Base-by-base conservation (phyloP, 2,797 vertebrate species). In the Salarias fasciatus region DNA sequence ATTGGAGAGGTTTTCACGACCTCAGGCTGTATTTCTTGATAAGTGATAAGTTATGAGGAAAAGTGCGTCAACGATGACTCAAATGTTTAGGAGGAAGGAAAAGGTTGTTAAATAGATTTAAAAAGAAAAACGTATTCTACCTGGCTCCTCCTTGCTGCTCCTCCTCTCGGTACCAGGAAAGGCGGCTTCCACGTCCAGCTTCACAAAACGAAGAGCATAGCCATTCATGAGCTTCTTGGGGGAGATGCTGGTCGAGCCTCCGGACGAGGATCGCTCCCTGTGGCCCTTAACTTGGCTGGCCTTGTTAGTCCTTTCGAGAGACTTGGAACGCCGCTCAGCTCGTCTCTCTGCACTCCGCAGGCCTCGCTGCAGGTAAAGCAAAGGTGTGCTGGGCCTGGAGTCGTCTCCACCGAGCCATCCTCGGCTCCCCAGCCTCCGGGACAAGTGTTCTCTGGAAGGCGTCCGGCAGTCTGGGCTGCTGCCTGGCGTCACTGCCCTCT, bases 261-360 rank as follows among this genome's bases (percentile, higher is more conserved):
- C 91, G 0, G 92, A 94, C 1, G 92, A 91, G 0, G 88, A 91
- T 12, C 89, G 78, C 14, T 88, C 85, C 36, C 93, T 71, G 74
- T 92, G 90, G 63, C 90, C 91, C 86, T 92, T 92, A 1, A 81
- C 80, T 76, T 86, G 92, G 1, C 73, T 75, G 2, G 77, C 75
- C 64, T 93, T 94, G 75, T 83, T 88, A 56, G 86, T 89, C 80
- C 93, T 91, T 60, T 96, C 93, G 63, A 93, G 88, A 30, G 94
- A 95, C 53, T 90, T 93, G 60, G 94, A 94, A 5, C 93, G 93
- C 57, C 91, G 85, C 9, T 94, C 91, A 1, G 86, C 70, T 1
- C 81, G 75, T 56, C 76, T 88, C 37, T 89, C 79, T 0, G 86
- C 58, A 6, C 68, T 81, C 38, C 87, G 80, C 38, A 87, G 53